Percentiles rank a stretch among this genome's conserved stretches.
These are phyloP conservation scores for Zaprionus africanus DNA, from an alignment of 1,140 invertebrate genomes.

Conservation along the genomic window DNA sequence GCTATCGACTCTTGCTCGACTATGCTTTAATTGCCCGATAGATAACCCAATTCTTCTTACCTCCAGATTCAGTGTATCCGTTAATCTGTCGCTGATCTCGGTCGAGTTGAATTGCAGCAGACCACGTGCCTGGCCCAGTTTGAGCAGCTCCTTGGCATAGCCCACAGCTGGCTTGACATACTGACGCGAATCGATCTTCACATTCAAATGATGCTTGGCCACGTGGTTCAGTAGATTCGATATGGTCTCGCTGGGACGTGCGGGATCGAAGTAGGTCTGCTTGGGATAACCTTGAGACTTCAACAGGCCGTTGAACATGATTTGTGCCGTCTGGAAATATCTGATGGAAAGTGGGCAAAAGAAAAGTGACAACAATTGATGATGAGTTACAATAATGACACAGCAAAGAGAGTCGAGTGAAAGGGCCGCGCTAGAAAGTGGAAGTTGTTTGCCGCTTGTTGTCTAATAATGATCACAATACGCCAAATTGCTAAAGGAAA, in stretches of 20 bases:
- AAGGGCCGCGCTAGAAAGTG: slow-evolving; percentile 76
- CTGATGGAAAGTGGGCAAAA: slow-evolving; percentile 85
- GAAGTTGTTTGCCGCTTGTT: slow-evolving; percentile 57
- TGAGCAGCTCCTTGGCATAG: slow-evolving; percentile 89
- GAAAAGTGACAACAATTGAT: slow-evolving; percentile 48
- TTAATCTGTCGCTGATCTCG: slow-evolving; percentile 90
- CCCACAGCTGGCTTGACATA: slow-evolving; percentile 90
- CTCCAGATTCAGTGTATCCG: slow-evolving; percentile 91
- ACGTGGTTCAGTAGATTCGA: slow-evolving; percentile 88
- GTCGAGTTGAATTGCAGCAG: slow-evolving; percentile 86
- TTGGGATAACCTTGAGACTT: slow-evolving; percentile 91
- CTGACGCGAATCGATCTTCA: slow-evolving; percentile 89
- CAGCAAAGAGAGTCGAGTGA: slow-evolving; percentile 65
- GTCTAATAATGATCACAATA: slow-evolving; percentile 46
- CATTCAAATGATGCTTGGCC: slow-evolving; percentile 88
- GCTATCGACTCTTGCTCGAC: slow-evolving; percentile 22
- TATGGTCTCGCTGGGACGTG: slow-evolving; percentile 88
- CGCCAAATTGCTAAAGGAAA: not conserved
- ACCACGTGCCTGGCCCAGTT: slow-evolving; percentile 88
- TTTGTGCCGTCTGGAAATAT: slow-evolving; percentile 88
- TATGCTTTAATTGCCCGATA: slow-evolving; percentile 42
- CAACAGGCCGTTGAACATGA: slow-evolving; percentile 90
- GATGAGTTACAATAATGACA: slow-evolving; percentile 55
- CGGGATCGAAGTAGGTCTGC: slow-evolving; percentile 88
- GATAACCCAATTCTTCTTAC: slow-evolving; percentile 59